phyloP scores from a whole-genome alignment of 2,113 vertebrate genomes.

The Alethe castanea region DNA sequence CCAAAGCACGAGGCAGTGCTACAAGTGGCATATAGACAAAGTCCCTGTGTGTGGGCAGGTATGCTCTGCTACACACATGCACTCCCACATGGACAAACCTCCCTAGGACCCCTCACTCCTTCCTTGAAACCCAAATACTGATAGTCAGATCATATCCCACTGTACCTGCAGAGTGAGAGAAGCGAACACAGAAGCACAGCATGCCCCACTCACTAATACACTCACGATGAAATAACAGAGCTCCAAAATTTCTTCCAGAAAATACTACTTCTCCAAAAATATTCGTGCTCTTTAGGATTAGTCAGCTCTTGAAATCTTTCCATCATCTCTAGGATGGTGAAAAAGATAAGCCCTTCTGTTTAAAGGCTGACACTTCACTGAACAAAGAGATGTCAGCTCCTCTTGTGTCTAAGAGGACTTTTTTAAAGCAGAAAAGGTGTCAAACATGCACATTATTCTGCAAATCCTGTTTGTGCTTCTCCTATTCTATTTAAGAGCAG shows the following conservation, averaged over 20 bases:
- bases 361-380: background rate
- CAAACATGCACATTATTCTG: background rate
- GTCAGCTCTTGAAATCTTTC: conserved; percentile 12
- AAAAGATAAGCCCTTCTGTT: background rate
- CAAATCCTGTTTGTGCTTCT: background rate
- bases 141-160: background rate
- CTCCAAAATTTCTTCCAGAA: background rate
- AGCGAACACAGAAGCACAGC: accelerated
- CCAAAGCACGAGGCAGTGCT: background rate
- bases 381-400: background rate
- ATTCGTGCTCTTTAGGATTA: background rate
- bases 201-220: background rate
- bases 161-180: background rate
- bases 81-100: background rate
- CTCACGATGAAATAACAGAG: background rate
- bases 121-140: background rate
- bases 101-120: background rate
- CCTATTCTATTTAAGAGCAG: background rate
- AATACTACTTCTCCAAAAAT: background rate
- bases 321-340: background rate
- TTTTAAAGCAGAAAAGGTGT: background rate
- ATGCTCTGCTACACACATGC: background rate
- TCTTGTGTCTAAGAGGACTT: background rate
- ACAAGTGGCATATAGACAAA: accelerated
- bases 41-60: accelerated